phyloP scores from a whole-genome alignment of 2,113 vertebrate species.

The Oxyura jamaicensis region DNA sequence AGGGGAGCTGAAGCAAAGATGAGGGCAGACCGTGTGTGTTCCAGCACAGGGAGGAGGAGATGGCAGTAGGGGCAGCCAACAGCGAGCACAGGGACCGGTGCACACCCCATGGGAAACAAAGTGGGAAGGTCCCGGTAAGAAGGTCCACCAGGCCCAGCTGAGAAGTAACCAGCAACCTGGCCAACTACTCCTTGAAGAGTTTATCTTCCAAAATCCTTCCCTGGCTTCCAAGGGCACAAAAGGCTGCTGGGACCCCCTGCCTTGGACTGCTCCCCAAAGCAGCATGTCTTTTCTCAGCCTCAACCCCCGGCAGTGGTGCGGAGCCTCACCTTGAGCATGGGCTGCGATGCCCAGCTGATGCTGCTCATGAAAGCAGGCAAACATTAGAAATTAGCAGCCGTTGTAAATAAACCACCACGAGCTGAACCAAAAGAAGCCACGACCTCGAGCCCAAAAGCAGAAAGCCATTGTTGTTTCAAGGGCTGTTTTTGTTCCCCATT shows the following conservation, averaged over 20 bases:
- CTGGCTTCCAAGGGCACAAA: neutral
- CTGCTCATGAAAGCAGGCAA: neutral
- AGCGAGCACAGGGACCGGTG: neutral
- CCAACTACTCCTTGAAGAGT: neutral
- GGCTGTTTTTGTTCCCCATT: slow-evolving; percentile 24
- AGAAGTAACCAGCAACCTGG: neutral
- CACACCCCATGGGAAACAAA: neutral
- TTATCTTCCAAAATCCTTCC: neutral
- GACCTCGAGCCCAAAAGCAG: neutral
- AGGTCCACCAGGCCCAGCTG: neutral
- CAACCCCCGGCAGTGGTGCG: neutral
- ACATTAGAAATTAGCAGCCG: neutral
- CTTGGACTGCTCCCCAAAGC: neutral
- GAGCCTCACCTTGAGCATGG: neutral
- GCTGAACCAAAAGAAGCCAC: neutral
- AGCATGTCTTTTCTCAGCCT: neutral
- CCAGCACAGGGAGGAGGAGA: neutral
- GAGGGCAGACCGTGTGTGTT: rapidly evolving
- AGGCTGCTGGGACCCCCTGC: neutral
- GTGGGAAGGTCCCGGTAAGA: too few relatives aligned
- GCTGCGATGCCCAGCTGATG: neutral
- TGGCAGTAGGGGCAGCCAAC: neutral
- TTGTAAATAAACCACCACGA: slow-evolving; percentile 28
- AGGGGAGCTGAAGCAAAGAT: neutral
- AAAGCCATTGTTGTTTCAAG: neutral